Evolutionary conservation across 1,140 invertebrate species (phyloP).

Genomic region (Nixonia krombeini): DNA sequence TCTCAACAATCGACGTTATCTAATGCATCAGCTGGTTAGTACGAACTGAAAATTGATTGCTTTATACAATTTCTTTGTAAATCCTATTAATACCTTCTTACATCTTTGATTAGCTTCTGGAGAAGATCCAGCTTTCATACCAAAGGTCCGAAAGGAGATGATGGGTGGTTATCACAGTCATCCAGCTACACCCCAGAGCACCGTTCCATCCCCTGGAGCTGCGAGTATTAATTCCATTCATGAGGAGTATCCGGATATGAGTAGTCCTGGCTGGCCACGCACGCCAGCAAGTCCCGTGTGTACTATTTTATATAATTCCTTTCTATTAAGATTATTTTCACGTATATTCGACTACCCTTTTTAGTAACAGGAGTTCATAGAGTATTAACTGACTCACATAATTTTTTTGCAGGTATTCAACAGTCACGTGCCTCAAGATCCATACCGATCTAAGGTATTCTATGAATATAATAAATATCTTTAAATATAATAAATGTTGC

Average conservation of each 20-base stretch:
- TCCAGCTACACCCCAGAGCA: slow-evolving; percentile 80
- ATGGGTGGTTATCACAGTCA: slow-evolving; percentile 76
- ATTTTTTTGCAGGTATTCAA: slow-evolving; percentile 86
- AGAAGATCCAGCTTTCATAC: slow-evolving; percentile 85
- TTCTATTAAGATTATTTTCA: background rate
- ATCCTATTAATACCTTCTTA: too few species aligned
- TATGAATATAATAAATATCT: too few species aligned
- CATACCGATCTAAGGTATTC: slow-evolving; percentile 88
- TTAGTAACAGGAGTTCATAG: background rate
- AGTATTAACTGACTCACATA: background rate
- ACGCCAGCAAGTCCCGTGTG: slow-evolving; percentile 92
- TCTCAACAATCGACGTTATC: slow-evolving; percentile 93
- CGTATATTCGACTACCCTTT: background rate
- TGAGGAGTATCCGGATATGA: slow-evolving; percentile 91
- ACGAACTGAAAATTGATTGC: background rate
- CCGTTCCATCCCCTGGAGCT: slow-evolving; percentile 85
- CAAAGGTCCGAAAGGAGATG: slow-evolving; percentile 81
- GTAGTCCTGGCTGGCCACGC: slow-evolving; percentile 88
- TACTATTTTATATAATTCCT: slow-evolving; percentile 32
- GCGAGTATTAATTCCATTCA: slow-evolving; percentile 87
- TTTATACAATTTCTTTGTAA: too few species aligned
- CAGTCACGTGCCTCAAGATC: slow-evolving; percentile 91
- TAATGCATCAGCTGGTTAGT: slow-evolving; percentile 87
- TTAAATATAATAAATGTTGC: too few species aligned
- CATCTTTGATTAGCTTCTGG: slow-evolving; percentile 78